Percentiles rank a stretch among this genome's conserved stretches.
Conservation (phyloP, 1,140 invertebrate genomes). For the Drosophila equinoxialis region DNA sequence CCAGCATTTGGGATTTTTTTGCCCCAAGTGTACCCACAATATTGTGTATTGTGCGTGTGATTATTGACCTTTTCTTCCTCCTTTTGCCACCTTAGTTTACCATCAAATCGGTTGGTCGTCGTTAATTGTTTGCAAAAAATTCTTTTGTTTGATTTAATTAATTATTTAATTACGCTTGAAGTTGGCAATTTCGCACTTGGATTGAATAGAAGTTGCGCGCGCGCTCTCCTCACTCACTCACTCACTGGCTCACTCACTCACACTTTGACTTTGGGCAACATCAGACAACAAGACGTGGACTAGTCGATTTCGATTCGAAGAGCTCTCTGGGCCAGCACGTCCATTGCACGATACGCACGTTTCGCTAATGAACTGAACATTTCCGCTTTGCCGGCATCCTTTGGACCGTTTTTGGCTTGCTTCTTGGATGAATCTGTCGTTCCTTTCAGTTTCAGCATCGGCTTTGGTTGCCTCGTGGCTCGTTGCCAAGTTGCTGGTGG, state of each 20-base stretch:
- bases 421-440: slow-evolving; percentile 8
- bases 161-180: slow-evolving; percentile 79
- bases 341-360: slow-evolving; percentile 76
- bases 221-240: slow-evolving; percentile 58
- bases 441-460: slow-evolving; percentile 6
- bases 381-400: slow-evolving; percentile 80
- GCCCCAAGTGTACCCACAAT: slow-evolving; percentile 7
- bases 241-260: slow-evolving; percentile 42
- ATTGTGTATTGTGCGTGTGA: slow-evolving; percentile 47
- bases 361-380: slow-evolving; percentile 82
- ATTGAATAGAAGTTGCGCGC: slow-evolving; percentile 51
- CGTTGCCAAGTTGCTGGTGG: slow-evolving; percentile 38
- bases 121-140: slow-evolving; percentile 73
- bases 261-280: not conserved
- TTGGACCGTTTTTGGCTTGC: slow-evolving; percentile 31
- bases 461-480: slow-evolving; percentile 19
- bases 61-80: slow-evolving; percentile 55
- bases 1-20: slow-evolving; percentile 23
- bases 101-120: slow-evolving; percentile 15
- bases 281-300: not conserved
- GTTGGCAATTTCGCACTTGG: slow-evolving; percentile 70
- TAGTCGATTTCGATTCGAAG: slow-evolving; percentile 25
- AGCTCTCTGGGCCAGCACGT: slow-evolving; percentile 49
- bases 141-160: slow-evolving; percentile 78
- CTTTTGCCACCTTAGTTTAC: slow-evolving; percentile 21